Evolutionary conservation across 2,888 invertebrate species (phyloP), one percentile per base, ranked within the genome.

Genomic region (Coleophora flavipennella): DNA sequence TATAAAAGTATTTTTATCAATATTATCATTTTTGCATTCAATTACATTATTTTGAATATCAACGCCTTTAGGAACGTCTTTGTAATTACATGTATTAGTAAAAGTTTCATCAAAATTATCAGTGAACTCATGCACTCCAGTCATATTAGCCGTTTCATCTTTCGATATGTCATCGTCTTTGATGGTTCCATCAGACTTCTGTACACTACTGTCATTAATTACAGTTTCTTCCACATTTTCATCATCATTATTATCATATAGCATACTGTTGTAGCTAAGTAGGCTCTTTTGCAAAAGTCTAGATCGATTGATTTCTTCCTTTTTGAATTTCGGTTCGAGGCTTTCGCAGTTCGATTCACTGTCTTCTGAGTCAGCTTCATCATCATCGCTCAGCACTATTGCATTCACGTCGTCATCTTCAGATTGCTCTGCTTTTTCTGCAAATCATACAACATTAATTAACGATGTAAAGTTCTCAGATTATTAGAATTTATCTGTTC

Each of bases 271-370:
- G 43, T 61, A 9, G 51, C 43, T 36, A 1, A 47, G 34, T 2
- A 53, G 20, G 37, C 55, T 65, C 26, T 57, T 49, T 26, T 49
- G 46, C 2, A 57, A 35, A 2, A 60, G 48, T 39, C 60, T 51
- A 2, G 74, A 68, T 39, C 50, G 57, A 36, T 70, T 69, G 1
- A 68, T 54, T 4, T 65, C 57, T 40, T 72, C 70, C 38, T 64
- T 76, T 33, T 55, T 72, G 39, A 81, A 73, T 0, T 62, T 56
- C 0, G 81, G 80, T 46, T 80, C 80, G 1, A 81, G 55, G 29
- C 78, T 77, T 35, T 79, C 70, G 27, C 76, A 77, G 31, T 57
- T 58, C 0, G 62, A 53, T 6, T 60, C 51, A 9, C 62, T 64
- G 1, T 70, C 65, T 6, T 59, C 62, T 3, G 62, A 61, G 2